Base-by-base conservation (phyloP, 2,113 vertebrate species). In the Neogobius melanostomus region DNA sequence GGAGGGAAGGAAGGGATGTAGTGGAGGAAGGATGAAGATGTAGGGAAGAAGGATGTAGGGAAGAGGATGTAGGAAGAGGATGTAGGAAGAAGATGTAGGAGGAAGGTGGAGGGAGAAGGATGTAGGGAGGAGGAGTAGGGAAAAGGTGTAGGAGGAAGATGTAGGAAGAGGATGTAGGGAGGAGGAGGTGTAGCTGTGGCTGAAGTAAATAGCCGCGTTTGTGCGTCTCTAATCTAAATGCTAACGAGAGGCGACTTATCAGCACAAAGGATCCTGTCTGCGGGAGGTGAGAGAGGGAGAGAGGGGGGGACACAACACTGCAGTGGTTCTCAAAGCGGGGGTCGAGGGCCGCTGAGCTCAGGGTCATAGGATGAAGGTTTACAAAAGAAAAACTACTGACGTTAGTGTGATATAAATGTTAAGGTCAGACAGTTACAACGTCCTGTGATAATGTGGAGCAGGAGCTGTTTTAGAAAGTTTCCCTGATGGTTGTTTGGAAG, bases 221-320 rank as follows among this genome's bases (percentile, higher is more conserved):
- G 98, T 98, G 96, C 96, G 98, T 96, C 53, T 56, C 96, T 99
- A 98, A 99, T 99, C 97, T 99, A 99, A 99, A 99, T 99, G 97
- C 97, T 98, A 99, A 99, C 97, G 98, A 99, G 97, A 97, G 97
- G 95, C 96, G 98, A 99, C 97, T 99, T 98, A 99, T 99, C 97
- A 99, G 95, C 96, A 97, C 95, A 99, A 99, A 98, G 96, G 97
- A 99, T 98, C 53, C 53, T 56, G 53, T 56, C 53, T 56, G 53
- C 53, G 16, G 51, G 56, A 8, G n/a, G 15, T 49, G 28, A 69
- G 14, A 66, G 63, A 44, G 49, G 4, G 64, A 56, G 47, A 46
- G 51, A n/a, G 15, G 50, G 15, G 14, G 50, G 15, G 50, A n/a
- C 12, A n/a, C 21, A 21, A 21, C 21, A 21, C 21, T 21, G 21